phyloP scores from a whole-genome alignment of 2,797 vertebrate genomes.

The Macrochelys suwanniensis region DNA sequence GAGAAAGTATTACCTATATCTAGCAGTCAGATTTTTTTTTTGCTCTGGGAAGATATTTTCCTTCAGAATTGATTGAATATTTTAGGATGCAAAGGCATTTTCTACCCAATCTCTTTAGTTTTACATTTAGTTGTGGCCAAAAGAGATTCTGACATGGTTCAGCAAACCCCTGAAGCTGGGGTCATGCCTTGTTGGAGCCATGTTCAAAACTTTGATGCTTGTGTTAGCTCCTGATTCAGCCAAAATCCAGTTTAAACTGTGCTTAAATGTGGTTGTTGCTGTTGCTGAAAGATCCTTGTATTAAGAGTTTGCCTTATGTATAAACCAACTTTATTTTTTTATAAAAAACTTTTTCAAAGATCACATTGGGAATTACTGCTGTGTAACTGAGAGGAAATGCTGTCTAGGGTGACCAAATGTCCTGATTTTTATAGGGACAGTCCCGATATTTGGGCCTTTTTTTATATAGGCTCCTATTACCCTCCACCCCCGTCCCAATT shows the following conservation, averaged over 20 bases:
- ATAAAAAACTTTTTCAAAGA: background rate
- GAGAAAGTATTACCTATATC: background rate
- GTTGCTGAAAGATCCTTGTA: background rate
- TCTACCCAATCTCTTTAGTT: background rate
- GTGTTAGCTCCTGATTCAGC: background rate
- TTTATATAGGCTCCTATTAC: too few species aligned
- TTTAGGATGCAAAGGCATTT: background rate
- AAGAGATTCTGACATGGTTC: background rate
- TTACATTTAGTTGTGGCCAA: background rate
- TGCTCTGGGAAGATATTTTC: background rate
- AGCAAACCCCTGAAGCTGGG: background rate
- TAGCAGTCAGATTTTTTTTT: conserved; percentile 14
- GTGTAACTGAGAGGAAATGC: background rate
- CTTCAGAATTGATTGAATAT: background rate
- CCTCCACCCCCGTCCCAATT: too few species aligned
- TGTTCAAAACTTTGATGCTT: background rate
- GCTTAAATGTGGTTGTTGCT: background rate
- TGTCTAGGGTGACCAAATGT: too few species aligned
- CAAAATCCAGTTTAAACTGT: background rate
- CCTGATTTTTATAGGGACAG: too few species aligned
- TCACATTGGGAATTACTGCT: background rate
- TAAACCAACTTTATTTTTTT: background rate
- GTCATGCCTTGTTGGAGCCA: background rate
- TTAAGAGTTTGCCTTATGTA: background rate
- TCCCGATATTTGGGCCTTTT: too few species aligned